Evolutionary conservation across 2,797 vertebrate species (phyloP).

Genomic region (Lerista edwardsae): DNA sequence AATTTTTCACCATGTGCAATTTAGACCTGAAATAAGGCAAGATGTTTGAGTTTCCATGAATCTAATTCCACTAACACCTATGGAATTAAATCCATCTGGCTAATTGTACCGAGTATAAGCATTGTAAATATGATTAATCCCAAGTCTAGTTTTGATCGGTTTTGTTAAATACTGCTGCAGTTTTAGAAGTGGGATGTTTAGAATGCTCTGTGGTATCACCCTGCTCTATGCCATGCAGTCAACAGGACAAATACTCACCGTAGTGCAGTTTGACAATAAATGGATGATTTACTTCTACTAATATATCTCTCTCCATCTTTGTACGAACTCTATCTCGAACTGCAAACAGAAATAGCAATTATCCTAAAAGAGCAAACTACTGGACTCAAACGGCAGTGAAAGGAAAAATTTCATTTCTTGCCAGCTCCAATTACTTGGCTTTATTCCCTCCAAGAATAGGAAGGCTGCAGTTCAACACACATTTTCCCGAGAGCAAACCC

Average conservation of each 20-base stretch:
- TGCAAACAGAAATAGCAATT: slow-evolving; percentile 63
- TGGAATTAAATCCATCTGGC: not conserved
- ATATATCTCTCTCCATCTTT: slow-evolving; percentile 98
- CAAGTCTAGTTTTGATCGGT: not conserved
- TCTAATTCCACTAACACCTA: not conserved
- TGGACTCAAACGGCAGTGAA: not conserved
- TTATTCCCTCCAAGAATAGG: not conserved
- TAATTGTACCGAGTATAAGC: not conserved
- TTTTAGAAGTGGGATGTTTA: not conserved
- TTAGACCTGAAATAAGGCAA: not conserved
- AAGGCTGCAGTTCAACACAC: not conserved
- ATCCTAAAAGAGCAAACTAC: not conserved
- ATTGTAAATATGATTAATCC: not conserved
- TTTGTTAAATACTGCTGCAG: not conserved
- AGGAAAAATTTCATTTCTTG: not conserved
- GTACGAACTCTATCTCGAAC: slow-evolving; percentile 97
- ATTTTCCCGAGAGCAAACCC: no score
- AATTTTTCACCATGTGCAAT: no score
- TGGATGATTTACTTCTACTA: slow-evolving; percentile 98
- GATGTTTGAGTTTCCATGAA: not conserved
- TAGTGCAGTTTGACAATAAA: slow-evolving; percentile 99
- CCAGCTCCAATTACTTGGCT: not conserved
- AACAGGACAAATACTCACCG: slow-evolving; percentile 81
- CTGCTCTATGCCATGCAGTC: not conserved
- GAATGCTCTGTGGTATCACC: not conserved